Evolutionary conservation across 2,797 vertebrate species (phyloP).

Genomic region (Acanthis flammea): DNA sequence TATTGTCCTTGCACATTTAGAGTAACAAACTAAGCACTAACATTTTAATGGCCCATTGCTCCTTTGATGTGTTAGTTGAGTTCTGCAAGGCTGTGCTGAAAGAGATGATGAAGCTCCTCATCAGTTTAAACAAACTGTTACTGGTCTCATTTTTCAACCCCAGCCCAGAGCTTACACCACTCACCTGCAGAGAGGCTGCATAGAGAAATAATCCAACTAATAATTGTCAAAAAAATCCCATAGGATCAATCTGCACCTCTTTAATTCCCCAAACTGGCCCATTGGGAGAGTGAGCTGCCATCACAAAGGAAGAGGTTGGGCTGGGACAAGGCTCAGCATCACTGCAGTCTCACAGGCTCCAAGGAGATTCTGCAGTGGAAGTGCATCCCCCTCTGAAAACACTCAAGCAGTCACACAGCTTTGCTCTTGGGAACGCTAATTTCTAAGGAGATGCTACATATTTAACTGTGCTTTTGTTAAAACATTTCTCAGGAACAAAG

Average conservation of each 20-base stretch:
- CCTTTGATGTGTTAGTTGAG: not conserved
- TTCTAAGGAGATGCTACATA: not conserved
- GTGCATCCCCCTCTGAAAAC: not conserved
- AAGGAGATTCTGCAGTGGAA: not conserved
- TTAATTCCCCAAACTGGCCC: not conserved
- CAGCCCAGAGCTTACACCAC: not conserved
- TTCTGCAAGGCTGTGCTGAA: not conserved
- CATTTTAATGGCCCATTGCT: not conserved
- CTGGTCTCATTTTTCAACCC: not conserved
- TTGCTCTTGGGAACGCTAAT: not conserved
- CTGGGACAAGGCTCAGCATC: not conserved
- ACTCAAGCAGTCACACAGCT: not conserved
- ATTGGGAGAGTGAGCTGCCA: not conserved
- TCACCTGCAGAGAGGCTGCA: not conserved
- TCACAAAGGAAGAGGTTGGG: not conserved
- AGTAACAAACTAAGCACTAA: not conserved
- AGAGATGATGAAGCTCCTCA: not conserved
- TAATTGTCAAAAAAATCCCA: not conserved
- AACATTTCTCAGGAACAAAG: not conserved
- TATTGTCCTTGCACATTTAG: not conserved
- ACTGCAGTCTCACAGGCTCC: accelerated
- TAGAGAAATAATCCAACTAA: not conserved
- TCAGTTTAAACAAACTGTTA: not conserved
- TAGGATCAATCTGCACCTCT: not conserved
- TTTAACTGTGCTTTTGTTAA: not conserved